A percentile compares a stretch with the other conserved stretches of the same genome.
Evolutionary conservation across 2,888 invertebrate genomes (phyloP).

Genomic region (Cryptocephalus moraei): DNA sequence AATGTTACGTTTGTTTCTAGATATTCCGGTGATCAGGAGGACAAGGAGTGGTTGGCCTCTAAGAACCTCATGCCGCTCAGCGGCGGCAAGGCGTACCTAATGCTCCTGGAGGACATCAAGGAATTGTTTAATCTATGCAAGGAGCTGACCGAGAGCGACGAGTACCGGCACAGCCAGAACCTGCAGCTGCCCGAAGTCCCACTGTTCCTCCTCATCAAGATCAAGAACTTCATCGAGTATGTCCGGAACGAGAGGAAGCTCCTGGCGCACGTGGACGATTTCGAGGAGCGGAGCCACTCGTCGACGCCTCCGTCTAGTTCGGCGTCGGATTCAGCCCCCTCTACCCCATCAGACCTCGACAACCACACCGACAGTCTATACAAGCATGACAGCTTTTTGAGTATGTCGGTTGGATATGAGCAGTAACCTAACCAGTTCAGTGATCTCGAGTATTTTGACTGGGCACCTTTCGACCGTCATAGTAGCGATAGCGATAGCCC

Average conservation of each 20-base stretch:
- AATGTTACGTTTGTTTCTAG: conserved; percentile 3
- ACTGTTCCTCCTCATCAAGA: conserved; percentile 63
- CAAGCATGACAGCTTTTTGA: conserved; percentile 25
- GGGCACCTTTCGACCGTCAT: conserved; percentile 23
- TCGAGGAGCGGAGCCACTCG: conserved; percentile 32
- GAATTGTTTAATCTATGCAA: too few species aligned
- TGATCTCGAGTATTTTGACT: conserved; percentile 34
- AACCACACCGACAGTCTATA: conserved; percentile 6
- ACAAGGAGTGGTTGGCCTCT: conserved; percentile 71
- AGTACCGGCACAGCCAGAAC: conserved; percentile 56
- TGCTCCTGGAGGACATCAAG: conserved; percentile 69
- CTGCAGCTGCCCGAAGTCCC: conserved; percentile 61
- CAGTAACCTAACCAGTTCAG: conserved; percentile 35
- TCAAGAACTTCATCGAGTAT: conserved; percentile 52
- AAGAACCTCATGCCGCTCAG: conserved; percentile 68
- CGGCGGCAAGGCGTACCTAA: conserved; percentile 69
- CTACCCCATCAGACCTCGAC: conserved; percentile 35
- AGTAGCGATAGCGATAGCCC: conserved; percentile 31
- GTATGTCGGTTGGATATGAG: conserved; percentile 36
- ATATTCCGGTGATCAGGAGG: conserved; percentile 70
- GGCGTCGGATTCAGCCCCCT: conserved; percentile 34
- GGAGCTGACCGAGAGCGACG: conserved; percentile 62
- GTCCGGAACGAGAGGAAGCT: conserved; percentile 33
- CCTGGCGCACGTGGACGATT: conserved; percentile 25
- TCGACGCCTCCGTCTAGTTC: conserved; percentile 33